These are phyloP conservation scores for Nasonia oneida DNA, from an alignment of 2,888 invertebrate genomes.

Conservation along the genomic window DNA sequence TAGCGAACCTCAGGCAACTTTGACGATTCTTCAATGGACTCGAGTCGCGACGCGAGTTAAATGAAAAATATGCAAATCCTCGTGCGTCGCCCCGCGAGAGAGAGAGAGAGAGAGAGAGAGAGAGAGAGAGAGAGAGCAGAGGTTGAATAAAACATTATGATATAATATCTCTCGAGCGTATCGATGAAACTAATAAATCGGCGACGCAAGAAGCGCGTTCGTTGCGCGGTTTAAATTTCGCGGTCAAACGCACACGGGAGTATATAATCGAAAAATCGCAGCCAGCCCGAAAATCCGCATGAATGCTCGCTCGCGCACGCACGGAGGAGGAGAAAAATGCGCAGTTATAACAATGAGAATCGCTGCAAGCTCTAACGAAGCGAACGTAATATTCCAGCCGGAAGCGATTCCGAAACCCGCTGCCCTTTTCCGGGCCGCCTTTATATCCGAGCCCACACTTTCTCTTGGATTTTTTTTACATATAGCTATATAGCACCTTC, in stretches of 20 bases:
- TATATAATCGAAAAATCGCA: neutral
- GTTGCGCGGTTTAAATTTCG: too few relatives aligned
- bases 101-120: neutral
- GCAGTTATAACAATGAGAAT: slow-evolving; percentile 13
- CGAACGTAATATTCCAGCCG: slow-evolving; percentile 44
- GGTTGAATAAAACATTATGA: neutral
- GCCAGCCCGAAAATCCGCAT: neutral
- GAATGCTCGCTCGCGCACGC: neutral
- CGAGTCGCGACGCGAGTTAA: neutral
- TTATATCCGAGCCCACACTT: neutral
- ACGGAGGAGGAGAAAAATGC: neutral
- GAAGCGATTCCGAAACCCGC: slow-evolving; percentile 33
- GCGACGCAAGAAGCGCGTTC: too few relatives aligned
- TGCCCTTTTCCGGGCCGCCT: neutral
- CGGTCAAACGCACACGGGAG: neutral
- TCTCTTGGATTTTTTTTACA: neutral
- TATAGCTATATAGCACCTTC: neutral
- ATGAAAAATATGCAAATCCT: slow-evolving; percentile 59
- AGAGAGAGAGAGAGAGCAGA: neutral
- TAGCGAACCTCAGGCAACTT: slow-evolving; percentile 43
- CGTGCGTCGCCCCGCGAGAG: neutral
- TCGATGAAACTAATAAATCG: neutral
- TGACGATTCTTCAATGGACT: slow-evolving; percentile 49
- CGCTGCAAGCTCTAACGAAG: slow-evolving; percentile 27
- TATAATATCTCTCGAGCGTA: neutral